Evolutionary conservation across 2,797 vertebrate genomes (phyloP).

Genomic region (Tiaroga cobitis): DNA sequence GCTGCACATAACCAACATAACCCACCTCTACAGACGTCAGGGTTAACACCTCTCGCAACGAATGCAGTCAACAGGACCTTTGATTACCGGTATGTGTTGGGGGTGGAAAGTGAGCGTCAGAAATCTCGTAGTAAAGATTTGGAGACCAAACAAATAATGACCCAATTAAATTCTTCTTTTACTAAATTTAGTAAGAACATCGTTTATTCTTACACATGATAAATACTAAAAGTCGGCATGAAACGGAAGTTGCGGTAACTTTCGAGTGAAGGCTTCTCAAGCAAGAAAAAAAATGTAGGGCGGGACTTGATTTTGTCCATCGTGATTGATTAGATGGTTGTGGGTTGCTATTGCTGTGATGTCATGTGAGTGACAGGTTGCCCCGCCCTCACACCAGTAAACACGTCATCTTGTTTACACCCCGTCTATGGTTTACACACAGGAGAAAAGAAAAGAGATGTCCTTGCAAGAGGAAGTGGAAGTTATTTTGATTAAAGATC

Average conservation of each 20-base stretch:
- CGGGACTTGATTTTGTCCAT: neutral
- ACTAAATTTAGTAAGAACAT: neutral
- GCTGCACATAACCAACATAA: too few relatives aligned
- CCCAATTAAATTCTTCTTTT: neutral
- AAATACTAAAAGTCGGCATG: neutral
- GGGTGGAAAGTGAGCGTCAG: neutral
- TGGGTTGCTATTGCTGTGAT: too few relatives aligned
- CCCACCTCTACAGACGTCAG: too few relatives aligned
- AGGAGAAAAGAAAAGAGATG: too few relatives aligned
- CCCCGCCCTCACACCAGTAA: neutral
- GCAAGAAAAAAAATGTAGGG: neutral
- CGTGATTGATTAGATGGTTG: too few relatives aligned
- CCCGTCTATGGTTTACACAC: too few relatives aligned
- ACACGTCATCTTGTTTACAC: too few relatives aligned
- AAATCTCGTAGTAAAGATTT: neutral
- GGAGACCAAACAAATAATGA: neutral
- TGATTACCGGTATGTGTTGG: slow-evolving; percentile 6
- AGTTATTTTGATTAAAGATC: too few relatives aligned
- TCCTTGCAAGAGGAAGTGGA: too few relatives aligned
- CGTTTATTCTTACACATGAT: neutral
- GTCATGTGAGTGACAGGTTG: neutral
- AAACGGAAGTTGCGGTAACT: neutral
- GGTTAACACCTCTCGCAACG: neutral
- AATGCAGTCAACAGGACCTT: neutral
- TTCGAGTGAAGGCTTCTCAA: neutral